Conservation (phyloP, 2,113 vertebrate genomes). For the Vidua chalybeata region DNA sequence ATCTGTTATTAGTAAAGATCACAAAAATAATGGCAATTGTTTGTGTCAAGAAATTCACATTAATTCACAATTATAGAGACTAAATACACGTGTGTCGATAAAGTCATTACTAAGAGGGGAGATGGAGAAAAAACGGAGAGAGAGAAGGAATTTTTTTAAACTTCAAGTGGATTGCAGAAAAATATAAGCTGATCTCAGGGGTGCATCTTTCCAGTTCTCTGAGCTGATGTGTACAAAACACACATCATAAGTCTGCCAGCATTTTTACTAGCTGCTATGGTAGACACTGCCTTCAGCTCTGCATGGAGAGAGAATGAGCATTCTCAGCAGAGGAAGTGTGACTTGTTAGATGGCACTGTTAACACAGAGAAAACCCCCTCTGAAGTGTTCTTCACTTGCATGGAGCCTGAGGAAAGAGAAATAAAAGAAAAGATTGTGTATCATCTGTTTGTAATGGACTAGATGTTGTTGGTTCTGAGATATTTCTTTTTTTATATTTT, state of each 20-base stretch:
- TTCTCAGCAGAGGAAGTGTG: background rate
- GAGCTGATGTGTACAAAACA: slow-evolving; percentile 10
- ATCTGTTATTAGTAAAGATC: background rate
- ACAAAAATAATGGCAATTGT: background rate
- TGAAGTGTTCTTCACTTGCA: background rate
- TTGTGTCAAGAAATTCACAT: background rate
- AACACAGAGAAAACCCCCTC: background rate
- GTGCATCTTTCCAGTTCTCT: background rate
- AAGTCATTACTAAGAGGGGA: background rate
- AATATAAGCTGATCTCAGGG: background rate
- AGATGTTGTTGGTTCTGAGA: background rate
- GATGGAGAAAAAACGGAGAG: background rate
- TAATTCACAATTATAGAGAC: background rate
- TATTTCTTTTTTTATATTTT: background rate
- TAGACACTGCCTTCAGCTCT: background rate
- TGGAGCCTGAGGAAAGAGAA: background rate
- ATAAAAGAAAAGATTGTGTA: background rate
- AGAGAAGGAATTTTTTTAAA: background rate
- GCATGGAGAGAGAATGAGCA: background rate
- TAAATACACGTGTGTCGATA: rapidly evolving
- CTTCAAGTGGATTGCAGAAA: background rate
- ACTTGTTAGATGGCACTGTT: background rate
- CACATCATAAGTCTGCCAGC: background rate
- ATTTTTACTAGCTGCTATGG: background rate
- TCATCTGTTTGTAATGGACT: background rate